Percentiles rank a stretch among this genome's conserved stretches.
phyloP scores from a whole-genome alignment of 2,797 vertebrate genomes.

The Scomberomorus guttatus region DNA sequence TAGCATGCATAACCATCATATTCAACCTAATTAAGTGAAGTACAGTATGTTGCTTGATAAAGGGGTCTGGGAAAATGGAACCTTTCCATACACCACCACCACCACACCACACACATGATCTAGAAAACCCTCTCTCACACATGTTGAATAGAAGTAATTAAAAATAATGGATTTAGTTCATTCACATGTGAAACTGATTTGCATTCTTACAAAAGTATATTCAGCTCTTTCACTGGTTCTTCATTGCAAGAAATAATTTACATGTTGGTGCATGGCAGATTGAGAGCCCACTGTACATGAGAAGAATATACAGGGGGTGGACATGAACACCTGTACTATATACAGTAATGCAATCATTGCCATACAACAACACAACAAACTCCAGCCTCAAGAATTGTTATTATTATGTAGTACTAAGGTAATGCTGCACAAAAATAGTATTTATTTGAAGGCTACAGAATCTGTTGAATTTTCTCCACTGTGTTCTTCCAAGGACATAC shows the following conservation, averaged over 20 bases:
- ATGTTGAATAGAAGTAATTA: slow-evolving; percentile 56
- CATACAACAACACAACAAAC: background rate
- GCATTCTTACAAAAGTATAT: background rate
- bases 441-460: background rate
- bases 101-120: too few relatives aligned
- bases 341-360: background rate
- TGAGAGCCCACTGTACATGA: background rate
- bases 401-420: background rate
- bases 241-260: background rate
- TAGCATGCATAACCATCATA: slow-evolving; percentile 19
- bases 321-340: background rate
- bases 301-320: background rate
- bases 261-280: background rate
- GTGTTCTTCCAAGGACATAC: background rate
- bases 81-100: slow-evolving; percentile 53
- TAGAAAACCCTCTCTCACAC: slow-evolving; percentile 55
- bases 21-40: slow-evolving; percentile 68
- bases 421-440: background rate
- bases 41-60: slow-evolving; percentile 62
- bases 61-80: slow-evolving; percentile 60
- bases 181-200: slow-evolving; percentile 17
- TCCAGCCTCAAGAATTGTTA: background rate
- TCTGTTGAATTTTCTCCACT: background rate
- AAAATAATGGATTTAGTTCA: slow-evolving; percentile 42
- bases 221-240: background rate